Conservation (phyloP, 2,797 vertebrate species). For the Rhadinocentrus ornatus region DNA sequence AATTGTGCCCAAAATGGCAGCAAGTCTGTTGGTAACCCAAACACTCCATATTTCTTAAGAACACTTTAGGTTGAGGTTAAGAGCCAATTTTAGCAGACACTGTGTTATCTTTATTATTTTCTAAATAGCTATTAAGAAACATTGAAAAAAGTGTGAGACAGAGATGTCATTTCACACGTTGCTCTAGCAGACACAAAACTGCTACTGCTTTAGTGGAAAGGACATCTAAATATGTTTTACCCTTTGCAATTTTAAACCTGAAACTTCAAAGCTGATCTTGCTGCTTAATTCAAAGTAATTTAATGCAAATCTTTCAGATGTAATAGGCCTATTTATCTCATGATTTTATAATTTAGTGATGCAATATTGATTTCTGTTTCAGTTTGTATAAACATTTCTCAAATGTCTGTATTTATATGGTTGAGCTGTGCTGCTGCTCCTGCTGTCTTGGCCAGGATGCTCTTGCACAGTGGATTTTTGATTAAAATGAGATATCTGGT, state of each 20-base stretch:
- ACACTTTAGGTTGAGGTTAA: neutral
- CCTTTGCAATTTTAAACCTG: neutral
- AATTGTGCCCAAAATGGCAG: neutral
- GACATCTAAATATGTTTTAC: neutral
- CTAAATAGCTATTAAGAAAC: neutral
- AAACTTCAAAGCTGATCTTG: neutral
- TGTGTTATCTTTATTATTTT: neutral
- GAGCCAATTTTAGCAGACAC: neutral
- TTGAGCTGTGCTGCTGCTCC: neutral
- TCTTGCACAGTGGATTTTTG: neutral
- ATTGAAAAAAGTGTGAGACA: neutral
- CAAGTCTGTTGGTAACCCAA: neutral
- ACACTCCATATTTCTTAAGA: neutral
- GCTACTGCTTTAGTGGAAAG: neutral
- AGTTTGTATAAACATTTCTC: neutral
- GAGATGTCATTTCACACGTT: neutral
- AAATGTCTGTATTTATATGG: neutral
- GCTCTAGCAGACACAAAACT: neutral
- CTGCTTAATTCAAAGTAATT: neutral
- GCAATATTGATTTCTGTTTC: neutral
- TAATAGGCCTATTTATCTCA: neutral
- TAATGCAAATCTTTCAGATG: neutral
- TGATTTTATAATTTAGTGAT: neutral
- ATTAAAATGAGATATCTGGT: neutral
- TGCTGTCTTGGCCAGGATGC: neutral